phyloP scores from a whole-genome alignment of 2,113 vertebrate species.

The Triplophysa tibetana region DNA sequence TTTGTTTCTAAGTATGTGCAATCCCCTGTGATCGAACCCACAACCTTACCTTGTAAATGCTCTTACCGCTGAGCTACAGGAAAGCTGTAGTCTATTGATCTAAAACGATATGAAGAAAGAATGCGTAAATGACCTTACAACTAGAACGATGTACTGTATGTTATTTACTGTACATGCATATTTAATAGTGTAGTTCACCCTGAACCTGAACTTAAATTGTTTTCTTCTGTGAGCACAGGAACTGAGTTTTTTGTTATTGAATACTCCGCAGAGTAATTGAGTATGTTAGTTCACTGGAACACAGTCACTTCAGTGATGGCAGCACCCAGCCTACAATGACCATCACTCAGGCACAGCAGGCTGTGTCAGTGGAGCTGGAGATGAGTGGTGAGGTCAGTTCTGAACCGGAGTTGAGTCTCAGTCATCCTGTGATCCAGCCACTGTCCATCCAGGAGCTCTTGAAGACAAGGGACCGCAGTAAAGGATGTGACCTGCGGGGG shows the following conservation, averaged over 20 bases:
- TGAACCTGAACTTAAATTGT: no score
- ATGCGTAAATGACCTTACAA: no score
- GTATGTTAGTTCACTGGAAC: slow-evolving; percentile 92
- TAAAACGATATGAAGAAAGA: no score
- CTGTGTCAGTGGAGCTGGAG: slow-evolving; percentile 71
- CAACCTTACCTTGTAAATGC: no score
- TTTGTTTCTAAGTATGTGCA: no score
- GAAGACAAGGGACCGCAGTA: slow-evolving; percentile 78
- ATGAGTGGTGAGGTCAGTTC: slow-evolving; percentile 68
- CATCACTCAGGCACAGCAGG: slow-evolving; percentile 83
- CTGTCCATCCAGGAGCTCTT: slow-evolving; percentile 91
- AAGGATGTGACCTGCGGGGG: slow-evolving; percentile 81
- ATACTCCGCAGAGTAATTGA: slow-evolving; percentile 84
- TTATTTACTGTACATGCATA: no score
- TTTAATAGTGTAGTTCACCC: no score
- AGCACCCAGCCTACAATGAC: slow-evolving; percentile 79
- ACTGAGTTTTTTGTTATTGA: neutral
- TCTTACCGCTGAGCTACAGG: no score
- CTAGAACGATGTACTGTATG: no score
- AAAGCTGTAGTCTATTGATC: no score
- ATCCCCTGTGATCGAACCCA: no score
- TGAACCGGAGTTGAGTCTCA: slow-evolving; percentile 73
- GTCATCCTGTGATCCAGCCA: slow-evolving; percentile 83
- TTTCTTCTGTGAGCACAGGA: no score
- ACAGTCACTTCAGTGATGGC: slow-evolving; percentile 91